phyloP scores from a whole-genome alignment of 2,888 invertebrate genomes.

The Griposia aprilina region DNA sequence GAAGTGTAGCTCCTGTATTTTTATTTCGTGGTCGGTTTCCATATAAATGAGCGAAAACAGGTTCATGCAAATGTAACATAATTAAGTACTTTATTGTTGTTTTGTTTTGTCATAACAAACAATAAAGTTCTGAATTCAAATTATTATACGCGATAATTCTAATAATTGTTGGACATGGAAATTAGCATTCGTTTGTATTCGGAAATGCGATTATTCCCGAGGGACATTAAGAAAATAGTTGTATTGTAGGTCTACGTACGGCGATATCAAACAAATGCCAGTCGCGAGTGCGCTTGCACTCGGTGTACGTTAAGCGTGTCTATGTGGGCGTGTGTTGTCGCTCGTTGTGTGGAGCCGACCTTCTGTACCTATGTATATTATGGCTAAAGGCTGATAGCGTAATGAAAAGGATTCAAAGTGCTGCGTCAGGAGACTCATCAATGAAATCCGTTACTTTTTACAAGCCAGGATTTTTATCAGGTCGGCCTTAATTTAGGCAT shows the following conservation, averaged over 20 bases:
- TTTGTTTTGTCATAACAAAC: too few species aligned
- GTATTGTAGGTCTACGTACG: too few species aligned
- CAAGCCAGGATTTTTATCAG: constrained; percentile 38
- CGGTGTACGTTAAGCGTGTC: neutral
- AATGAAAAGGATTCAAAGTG: constrained; percentile 46
- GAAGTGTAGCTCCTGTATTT: neutral
- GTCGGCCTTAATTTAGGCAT: constrained; percentile 23
- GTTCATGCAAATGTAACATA: too few species aligned
- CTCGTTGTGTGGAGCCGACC: neutral
- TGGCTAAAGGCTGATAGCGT: neutral
- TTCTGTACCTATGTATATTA: neutral
- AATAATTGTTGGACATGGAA: too few species aligned
- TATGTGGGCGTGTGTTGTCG: neutral
- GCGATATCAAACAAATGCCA: neutral
- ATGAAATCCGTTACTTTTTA: constrained; percentile 48
- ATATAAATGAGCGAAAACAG: neutral
- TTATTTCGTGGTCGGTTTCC: neutral
- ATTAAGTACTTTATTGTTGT: too few species aligned
- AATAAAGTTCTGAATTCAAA: too few species aligned
- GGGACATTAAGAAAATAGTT: too few species aligned
- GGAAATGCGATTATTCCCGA: too few species aligned
- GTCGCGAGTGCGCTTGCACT: neutral
- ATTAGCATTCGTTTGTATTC: too few species aligned
- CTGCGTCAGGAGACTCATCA: constrained; percentile 51
- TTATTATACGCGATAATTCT: too few species aligned